phyloP scores from a whole-genome alignment of 2,113 vertebrate genomes.

The Silurus asotus region DNA sequence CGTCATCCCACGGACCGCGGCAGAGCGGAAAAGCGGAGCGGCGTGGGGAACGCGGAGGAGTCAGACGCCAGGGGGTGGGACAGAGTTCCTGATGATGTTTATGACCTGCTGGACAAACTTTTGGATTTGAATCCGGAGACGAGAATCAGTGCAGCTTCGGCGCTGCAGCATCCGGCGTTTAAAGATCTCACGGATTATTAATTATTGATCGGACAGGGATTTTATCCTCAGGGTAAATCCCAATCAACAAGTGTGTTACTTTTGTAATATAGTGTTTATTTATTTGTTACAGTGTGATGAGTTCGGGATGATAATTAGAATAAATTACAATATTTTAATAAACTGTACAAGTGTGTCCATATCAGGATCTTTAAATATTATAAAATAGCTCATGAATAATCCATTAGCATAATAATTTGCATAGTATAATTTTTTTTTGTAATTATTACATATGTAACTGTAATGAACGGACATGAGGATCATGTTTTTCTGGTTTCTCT shows the following conservation, averaged over 20 bases:
- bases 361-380: no score
- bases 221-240: neutral
- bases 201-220: neutral
- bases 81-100: slow-evolving; percentile 84
- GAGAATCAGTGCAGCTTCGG: slow-evolving; percentile 85
- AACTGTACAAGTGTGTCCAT: no score
- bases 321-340: no score
- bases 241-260: neutral
- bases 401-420: no score
- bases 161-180: slow-evolving; percentile 87
- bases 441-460: no score
- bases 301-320: no score
- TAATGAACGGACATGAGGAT: no score
- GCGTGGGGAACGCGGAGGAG: neutral
- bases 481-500: no score
- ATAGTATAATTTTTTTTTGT: no score
- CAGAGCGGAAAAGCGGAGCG: slow-evolving; percentile 35
- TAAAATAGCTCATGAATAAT: no score
- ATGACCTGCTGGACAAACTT: slow-evolving; percentile 89
- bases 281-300: neutral
- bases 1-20: slow-evolving; percentile 21
- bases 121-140: slow-evolving; percentile 91
- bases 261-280: slow-evolving; percentile 12
- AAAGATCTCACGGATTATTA: slow-evolving; percentile 60
- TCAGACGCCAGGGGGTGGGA: slow-evolving; percentile 77